These are phyloP conservation scores for Kryptolebias marmoratus DNA, from an alignment of 2,113 vertebrate genomes.

Conservation along the genomic window DNA sequence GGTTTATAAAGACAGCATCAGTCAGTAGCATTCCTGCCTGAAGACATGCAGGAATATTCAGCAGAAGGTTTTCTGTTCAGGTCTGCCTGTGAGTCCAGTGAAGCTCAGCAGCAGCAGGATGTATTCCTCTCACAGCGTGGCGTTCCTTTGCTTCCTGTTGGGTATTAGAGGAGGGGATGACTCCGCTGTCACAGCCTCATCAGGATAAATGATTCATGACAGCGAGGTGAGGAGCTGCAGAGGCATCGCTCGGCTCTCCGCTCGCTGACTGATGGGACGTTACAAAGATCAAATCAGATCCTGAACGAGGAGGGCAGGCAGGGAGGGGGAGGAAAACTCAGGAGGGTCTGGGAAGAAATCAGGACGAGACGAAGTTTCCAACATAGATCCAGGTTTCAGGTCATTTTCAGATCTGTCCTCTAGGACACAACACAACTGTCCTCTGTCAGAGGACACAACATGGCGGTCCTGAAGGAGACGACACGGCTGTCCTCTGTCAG, in stretches of 20 bases:
- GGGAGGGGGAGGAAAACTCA: neutral
- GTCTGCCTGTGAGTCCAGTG: too few relatives aligned
- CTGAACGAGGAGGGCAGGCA: neutral
- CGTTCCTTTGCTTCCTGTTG: neutral
- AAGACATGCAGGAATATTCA: too few relatives aligned
- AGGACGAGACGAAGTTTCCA: neutral
- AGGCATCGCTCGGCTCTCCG: slow-evolving; percentile 12
- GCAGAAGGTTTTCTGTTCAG: too few relatives aligned
- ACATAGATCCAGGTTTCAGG: too few relatives aligned
- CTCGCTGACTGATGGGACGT: neutral
- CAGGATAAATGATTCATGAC: slow-evolving; percentile 59
- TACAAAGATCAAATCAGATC: slow-evolving; percentile 9
- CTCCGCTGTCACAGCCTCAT: slow-evolving; percentile 38
- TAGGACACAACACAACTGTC: neutral
- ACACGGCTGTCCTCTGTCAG: too few relatives aligned
- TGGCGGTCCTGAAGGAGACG: too few relatives aligned
- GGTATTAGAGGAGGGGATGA: slow-evolving; percentile 28
- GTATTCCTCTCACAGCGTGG: slow-evolving; percentile 8
- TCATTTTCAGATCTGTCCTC: too few relatives aligned
- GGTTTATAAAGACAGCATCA: too few relatives aligned
- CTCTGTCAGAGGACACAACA: too few relatives aligned
- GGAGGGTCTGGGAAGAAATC: neutral
- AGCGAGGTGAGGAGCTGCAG: slow-evolving; percentile 18
- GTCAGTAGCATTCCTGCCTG: too few relatives aligned
- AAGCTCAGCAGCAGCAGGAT: neutral